phyloP scores from a whole-genome alignment of 2,113 vertebrate species.

The Carettochelys insculpta region DNA sequence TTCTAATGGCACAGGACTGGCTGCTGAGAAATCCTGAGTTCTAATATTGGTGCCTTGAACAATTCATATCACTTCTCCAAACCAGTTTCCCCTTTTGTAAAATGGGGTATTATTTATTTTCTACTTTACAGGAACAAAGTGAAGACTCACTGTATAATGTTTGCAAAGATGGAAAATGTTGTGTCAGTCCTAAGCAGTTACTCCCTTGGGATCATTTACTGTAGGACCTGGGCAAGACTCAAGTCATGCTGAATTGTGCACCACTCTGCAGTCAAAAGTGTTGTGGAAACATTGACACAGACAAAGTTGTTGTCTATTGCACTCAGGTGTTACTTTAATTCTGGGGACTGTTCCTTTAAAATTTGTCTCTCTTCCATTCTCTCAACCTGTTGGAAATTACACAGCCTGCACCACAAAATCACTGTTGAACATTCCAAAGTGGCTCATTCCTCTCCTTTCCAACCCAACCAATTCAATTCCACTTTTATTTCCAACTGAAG shows the following conservation, averaged over 20 bases:
- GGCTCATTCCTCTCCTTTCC: neutral
- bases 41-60: neutral
- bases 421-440: neutral
- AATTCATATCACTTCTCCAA: slow-evolving; percentile 25
- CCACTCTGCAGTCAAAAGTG: slow-evolving; percentile 16
- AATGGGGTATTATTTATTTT: neutral
- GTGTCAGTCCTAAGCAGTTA: neutral
- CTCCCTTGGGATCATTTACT: neutral
- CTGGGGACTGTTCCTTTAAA: slow-evolving; percentile 22
- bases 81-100: neutral
- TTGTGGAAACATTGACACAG: neutral
- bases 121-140: neutral
- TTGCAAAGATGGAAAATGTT: slow-evolving; percentile 28
- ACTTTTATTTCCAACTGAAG: slow-evolving; percentile 40
- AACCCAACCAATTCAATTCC: neutral
- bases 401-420: neutral
- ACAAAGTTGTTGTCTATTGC: neutral
- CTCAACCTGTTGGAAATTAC: neutral
- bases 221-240: neutral
- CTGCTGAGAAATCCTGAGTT: neutral
- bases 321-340: neutral
- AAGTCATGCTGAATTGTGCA: slow-evolving; percentile 25
- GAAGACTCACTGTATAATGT: slow-evolving; percentile 9
- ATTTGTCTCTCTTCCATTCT: neutral
- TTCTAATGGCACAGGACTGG: neutral